Base-by-base conservation (phyloP, 2,888 invertebrate species). In the Diplazon laetatorius region DNA sequence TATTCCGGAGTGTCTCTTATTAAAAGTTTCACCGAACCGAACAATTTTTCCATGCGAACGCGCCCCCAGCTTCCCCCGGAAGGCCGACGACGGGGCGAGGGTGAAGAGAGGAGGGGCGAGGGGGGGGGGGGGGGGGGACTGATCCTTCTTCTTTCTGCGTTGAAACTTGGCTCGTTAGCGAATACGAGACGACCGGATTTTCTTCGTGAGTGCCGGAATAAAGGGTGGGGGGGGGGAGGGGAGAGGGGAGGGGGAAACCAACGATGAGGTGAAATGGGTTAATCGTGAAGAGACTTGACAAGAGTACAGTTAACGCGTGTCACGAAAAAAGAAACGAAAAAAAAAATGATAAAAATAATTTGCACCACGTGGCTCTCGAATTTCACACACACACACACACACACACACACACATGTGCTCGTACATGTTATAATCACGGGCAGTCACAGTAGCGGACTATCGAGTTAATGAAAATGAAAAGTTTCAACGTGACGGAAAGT, bases 121-220 rank as follows among this genome's bases (percentile, higher is more conserved):
- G n/a, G n/a, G n/a, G n/a, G n/a, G n/a, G n/a, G n/a, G 39, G 25
- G 30, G 44, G 30, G 14, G 20, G 8, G 5, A 12, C 10, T 48
- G 22, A 20, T 63, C 59, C 18, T 50, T 52, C 63, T 48, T 14
- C 60, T 46, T 12, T 59, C 65, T 18, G 12, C 66, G 8, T 16
- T 25, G 73, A 78, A 83, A 81, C 80, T 84, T 81, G 75, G 76
- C 82, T 84, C 83, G 80, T 84, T 84, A 84, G 69, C 75, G 80
- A 42, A 39, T 48, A 76, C 71, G 76, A 81, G 76, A 70, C 77
- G 42, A 22, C 25, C 60, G 48, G 66, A 55, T 55, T n/a, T 35
- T 57, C 59, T 59, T 39, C 62, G 57, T 60, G 76, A 74, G 60
- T 10, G 35, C 6, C 16, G 25, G 18, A 55, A 35, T 35, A 35